Evolutionary conservation across 2,888 invertebrate genomes (phyloP), one percentile per base, ranked within the genome.

Genomic region (Abrostola triplasia): DNA sequence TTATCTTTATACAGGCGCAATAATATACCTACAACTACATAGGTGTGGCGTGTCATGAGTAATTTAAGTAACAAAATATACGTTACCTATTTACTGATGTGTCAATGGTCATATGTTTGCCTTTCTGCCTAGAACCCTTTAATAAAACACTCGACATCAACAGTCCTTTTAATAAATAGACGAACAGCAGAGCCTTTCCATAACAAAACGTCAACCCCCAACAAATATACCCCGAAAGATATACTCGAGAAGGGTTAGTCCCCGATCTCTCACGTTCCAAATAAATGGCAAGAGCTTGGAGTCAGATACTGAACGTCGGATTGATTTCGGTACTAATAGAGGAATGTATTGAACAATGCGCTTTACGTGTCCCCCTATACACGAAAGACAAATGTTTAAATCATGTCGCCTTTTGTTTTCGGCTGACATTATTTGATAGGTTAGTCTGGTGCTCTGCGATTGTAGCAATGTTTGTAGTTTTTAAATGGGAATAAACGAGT

Each of bases 251-350:
- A 24, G 24, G 24, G 24, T 10, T 13, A 9, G 44, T 51, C 42
- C 11, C 9, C 6, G 24, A 47, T 9, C 38, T 36, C 54, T 57
- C 62, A 69, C 70, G 70, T 74, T 5, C 75, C n/a, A 37, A 13
- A 75, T 35, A 48, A 75, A 75, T 36, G 63, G 54, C 50, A 13
- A 11, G 36, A 64, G 41, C 49, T 42, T 61, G n/a, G 50, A 8
- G 12, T 41, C 36, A 6, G 35, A 40, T 36, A 62, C 61, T 12
- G 40, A 55, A 55, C 52, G 57, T 0, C 8, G 57, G 50, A 75
- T 70, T 62, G 56, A 70, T 75, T 63, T 75, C 35, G 68, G 48
- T 37, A 49, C 13, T 53, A 41, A 70, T 24, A 47, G 44, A 47
- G 44, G 44, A 47, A 47, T 24, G 44, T 47, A 47, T 47, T 47